These are phyloP conservation scores for Triplophysa bombifrons DNA, from an alignment of 2,797 vertebrate species.

Conservation along the genomic window DNA sequence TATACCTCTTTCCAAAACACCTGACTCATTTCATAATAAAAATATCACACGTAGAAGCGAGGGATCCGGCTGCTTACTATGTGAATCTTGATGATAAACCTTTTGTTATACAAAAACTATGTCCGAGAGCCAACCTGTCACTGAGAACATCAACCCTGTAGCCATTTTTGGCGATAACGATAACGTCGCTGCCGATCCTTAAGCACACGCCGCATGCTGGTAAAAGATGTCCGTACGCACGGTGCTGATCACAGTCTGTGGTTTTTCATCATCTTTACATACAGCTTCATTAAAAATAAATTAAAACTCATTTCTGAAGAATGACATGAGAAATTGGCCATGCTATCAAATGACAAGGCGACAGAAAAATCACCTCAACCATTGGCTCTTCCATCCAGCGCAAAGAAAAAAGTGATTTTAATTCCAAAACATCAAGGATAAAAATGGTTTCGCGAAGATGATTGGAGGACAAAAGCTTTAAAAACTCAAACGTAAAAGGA, in stretches of 20 bases:
- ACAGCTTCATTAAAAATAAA: slow-evolving; percentile 40
- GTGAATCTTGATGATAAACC: slow-evolving; percentile 35
- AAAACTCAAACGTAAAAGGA: slow-evolving; percentile 38
- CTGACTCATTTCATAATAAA: slow-evolving; percentile 50
- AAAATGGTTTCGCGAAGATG: slow-evolving; percentile 42
- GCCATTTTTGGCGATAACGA: background rate
- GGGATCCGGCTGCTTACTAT: slow-evolving; percentile 18
- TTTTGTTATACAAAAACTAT: slow-evolving; percentile 1
- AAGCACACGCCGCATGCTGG: background rate
- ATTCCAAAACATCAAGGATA: slow-evolving; percentile 39
- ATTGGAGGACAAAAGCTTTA: slow-evolving; percentile 39
- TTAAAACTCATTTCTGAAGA: slow-evolving; percentile 30
- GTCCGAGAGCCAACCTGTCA: background rate
- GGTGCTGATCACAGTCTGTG: background rate
- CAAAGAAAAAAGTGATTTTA: slow-evolving; percentile 43
- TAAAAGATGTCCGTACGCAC: background rate
- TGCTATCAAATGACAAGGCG: slow-evolving; percentile 22
- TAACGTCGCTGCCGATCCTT: background rate
- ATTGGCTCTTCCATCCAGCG: slow-evolving; percentile 38
- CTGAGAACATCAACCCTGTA: slow-evolving; percentile 16
- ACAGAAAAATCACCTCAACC: background rate
- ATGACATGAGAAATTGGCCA: slow-evolving; percentile 4
- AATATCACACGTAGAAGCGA: slow-evolving; percentile 41
- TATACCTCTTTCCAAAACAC: slow-evolving; percentile 46
- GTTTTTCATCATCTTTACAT: slow-evolving; percentile 1